phyloP scores from a whole-genome alignment of 2,797 vertebrate genomes.

The Sebastes cheni region DNA sequence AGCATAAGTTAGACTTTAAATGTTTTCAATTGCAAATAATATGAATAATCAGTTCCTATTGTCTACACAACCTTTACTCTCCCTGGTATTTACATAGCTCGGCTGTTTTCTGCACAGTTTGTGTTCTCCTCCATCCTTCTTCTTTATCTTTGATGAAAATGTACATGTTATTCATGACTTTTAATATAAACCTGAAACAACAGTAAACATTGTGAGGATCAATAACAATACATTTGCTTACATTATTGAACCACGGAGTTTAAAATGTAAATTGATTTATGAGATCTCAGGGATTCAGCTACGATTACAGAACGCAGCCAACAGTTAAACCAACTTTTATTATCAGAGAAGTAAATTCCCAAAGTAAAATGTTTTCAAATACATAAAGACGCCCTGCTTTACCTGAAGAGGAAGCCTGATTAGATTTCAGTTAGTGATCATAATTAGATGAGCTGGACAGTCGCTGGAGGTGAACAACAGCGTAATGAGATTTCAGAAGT shows the following conservation, averaged over 20 bases:
- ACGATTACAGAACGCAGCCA: neutral
- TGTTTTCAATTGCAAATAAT: conserved; percentile 7
- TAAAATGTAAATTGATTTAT: neutral
- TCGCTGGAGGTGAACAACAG: conserved; percentile 2
- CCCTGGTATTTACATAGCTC: neutral
- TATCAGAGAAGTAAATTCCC: conserved; percentile 1
- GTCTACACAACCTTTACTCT: neutral
- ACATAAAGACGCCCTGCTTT: neutral
- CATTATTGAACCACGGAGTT: neutral
- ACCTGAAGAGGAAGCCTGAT: conserved; percentile 10
- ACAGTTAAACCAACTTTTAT: neutral
- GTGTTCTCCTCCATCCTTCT: neutral
- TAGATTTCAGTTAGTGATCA: neutral
- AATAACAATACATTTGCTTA: neutral
- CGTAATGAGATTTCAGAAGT: conserved; percentile 3
- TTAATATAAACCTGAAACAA: neutral
- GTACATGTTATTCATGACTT: neutral
- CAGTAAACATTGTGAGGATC: neutral
- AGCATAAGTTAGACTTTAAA: conserved; percentile 5
- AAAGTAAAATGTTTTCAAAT: neutral
- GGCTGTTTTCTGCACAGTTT: neutral
- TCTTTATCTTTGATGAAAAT: neutral
- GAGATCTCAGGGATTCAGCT: neutral
- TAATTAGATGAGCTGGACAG: neutral
- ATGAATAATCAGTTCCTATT: neutral